phyloP scores from a whole-genome alignment of 1,140 invertebrate species.

The Saccostrea echinata region DNA sequence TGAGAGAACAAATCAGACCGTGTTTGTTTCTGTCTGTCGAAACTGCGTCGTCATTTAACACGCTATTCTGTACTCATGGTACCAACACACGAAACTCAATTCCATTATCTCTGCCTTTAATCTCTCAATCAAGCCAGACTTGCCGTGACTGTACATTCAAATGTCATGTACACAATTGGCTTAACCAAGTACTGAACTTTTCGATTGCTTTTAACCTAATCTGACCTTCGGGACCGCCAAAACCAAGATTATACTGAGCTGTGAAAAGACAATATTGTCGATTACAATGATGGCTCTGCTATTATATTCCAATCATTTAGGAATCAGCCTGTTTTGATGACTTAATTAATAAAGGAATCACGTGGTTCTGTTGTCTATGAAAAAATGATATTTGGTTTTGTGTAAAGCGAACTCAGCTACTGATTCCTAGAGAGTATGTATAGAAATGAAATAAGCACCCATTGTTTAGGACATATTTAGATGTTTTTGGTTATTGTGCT shows the following conservation, averaged over 20 bases:
- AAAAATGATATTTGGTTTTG: not conserved
- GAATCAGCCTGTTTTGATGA: conserved; percentile 6
- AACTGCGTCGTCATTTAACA: not conserved
- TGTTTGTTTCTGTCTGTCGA: not conserved
- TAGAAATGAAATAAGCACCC: too few relatives aligned
- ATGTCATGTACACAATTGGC: conserved; percentile 4
- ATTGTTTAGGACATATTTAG: too few relatives aligned
- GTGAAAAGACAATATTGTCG: conserved; percentile 1
- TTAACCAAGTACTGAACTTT: not conserved
- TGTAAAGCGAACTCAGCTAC: not conserved
- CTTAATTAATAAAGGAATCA: not conserved
- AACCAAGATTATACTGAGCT: not conserved
- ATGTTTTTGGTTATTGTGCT: too few relatives aligned
- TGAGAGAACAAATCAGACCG: not conserved
- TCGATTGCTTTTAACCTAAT: conserved; percentile 25
- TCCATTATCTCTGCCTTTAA: conserved; percentile 26
- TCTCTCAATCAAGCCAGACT: conserved; percentile 23
- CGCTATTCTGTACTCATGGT: not conserved
- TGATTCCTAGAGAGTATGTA: not conserved
- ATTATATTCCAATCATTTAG: not conserved
- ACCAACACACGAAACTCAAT: not conserved
- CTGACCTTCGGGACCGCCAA: not conserved
- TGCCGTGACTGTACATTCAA: not conserved
- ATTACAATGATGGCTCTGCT: not conserved
- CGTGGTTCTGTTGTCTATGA: not conserved